Evolutionary conservation across 2,113 vertebrate species (phyloP), one percentile per base, ranked within the genome.

Genomic region (Siniperca chuatsi): DNA sequence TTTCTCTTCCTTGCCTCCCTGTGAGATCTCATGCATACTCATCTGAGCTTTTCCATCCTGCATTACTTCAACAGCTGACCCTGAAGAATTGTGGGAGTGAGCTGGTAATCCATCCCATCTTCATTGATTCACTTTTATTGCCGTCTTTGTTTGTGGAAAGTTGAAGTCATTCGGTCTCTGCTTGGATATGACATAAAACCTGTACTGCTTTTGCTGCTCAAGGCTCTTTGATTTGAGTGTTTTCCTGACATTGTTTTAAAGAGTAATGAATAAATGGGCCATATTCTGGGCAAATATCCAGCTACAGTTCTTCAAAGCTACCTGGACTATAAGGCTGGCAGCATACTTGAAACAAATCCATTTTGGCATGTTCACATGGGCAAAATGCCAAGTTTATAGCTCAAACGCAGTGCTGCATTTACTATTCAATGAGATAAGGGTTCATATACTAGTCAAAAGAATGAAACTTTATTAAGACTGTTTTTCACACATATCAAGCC

Each of bases 211-310:
- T 60, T 1, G 1, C 37, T 1, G 33, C 66, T 11, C 4, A 23
- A 74, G 33, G 70, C 52, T 72, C 7, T 70, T 85, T 81, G 60
- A 72, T 61, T 65, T 35, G 35, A 70, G 29, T 23, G 11, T 65
- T 84, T 89, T 83, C 57, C 84, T 18, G 7, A 75, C 77, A 82
- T 89, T 81, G 73, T 81, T 85, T 76, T n/a, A 35, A 84, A 82
- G 58, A 29, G 74, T 50, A 69, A 70, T 67, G 52, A 64, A 82
- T 33, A 83, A 73, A 33, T 11, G 50, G 65, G 72, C 13, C 48
- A 55, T 37, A 57, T 84, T 82, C 75, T 78, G 78, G 88, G 86
- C 81, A 85, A 3, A 60, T 48, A 25, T 83, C 87, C 84, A 82
- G 29, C 13, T 46, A 2, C 15, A 77, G 12, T 40, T 71, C 52